These are phyloP conservation scores for Hylomyscus alleni DNA, from an alignment of 2,797 vertebrate genomes.

Conservation along the genomic window DNA sequence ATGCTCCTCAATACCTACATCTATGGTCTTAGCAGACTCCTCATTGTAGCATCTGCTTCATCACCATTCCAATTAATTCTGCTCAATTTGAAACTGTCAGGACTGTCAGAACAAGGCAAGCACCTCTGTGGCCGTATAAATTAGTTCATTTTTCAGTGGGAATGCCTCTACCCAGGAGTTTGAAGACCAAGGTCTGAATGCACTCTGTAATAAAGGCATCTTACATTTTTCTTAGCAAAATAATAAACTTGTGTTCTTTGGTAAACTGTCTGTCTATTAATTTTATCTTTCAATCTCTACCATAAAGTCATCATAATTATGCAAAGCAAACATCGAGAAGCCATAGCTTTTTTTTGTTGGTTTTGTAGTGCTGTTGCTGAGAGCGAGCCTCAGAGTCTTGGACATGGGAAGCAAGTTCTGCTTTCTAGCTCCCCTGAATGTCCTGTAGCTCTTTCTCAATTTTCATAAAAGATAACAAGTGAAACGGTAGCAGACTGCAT, in stretches of 20 bases:
- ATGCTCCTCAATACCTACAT: slow-evolving; percentile 50
- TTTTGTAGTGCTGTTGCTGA: not conserved
- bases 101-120: slow-evolving; percentile 49
- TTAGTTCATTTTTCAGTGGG: slow-evolving; percentile 4
- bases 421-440: not conserved
- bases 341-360: not conserved
- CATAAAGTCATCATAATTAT: not conserved
- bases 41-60: slow-evolving; percentile 64
- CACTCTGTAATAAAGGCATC: not conserved
- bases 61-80: slow-evolving; percentile 68
- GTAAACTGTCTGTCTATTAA: not conserved
- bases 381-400: not conserved
- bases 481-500: not conserved
- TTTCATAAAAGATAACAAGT: not conserved
- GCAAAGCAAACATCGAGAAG: not conserved
- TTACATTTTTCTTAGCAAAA: not conserved
- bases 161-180: not conserved
- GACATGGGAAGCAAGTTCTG: not conserved
- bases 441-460: not conserved
- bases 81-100: slow-evolving; percentile 62
- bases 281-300: not conserved
- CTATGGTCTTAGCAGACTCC: slow-evolving; percentile 56
- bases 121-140: slow-evolving; percentile 23
- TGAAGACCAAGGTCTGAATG: not conserved
- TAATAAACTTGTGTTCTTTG: not conserved